Percentiles rank a stretch among this genome's conserved stretches.
Evolutionary conservation across 2,113 vertebrate genomes (phyloP).

Genomic region (Accipiter cooperii): DNA sequence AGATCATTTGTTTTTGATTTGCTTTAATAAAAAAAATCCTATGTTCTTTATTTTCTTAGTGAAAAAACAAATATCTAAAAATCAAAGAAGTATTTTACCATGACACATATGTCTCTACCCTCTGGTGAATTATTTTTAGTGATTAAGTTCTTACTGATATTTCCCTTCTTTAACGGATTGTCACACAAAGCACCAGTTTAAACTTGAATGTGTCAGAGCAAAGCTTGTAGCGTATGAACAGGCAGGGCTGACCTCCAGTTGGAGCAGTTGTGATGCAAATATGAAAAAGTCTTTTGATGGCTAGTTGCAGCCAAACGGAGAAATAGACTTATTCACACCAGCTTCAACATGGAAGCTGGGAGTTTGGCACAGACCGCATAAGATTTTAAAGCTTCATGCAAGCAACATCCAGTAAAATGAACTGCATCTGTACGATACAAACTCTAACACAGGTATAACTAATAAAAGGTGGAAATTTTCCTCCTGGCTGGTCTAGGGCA

Average conservation of each 20-base stretch:
- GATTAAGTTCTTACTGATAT: neutral
- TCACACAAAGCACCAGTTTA: neutral
- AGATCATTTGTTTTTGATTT: fast-evolving
- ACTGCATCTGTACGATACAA: neutral
- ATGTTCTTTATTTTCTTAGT: neutral
- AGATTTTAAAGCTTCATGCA: neutral
- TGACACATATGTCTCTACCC: neutral
- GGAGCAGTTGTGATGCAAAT: neutral
- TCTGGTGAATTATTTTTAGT: neutral
- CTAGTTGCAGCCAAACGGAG: neutral
- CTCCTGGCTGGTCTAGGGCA: neutral
- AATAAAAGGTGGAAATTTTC: neutral
- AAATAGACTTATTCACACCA: neutral
- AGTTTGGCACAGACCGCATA: neutral
- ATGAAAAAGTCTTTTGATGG: neutral
- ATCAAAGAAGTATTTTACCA: neutral
- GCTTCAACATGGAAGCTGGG: neutral
- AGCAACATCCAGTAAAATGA: neutral
- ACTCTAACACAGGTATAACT: neutral
- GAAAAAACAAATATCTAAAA: neutral
- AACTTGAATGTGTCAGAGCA: neutral
- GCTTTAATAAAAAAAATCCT: neutral
- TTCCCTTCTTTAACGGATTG: neutral
- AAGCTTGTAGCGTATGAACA: neutral
- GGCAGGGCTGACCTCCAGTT: neutral